Base-by-base conservation (phyloP, 2,113 vertebrate genomes). In the Lepisosteus oculatus region DNA sequence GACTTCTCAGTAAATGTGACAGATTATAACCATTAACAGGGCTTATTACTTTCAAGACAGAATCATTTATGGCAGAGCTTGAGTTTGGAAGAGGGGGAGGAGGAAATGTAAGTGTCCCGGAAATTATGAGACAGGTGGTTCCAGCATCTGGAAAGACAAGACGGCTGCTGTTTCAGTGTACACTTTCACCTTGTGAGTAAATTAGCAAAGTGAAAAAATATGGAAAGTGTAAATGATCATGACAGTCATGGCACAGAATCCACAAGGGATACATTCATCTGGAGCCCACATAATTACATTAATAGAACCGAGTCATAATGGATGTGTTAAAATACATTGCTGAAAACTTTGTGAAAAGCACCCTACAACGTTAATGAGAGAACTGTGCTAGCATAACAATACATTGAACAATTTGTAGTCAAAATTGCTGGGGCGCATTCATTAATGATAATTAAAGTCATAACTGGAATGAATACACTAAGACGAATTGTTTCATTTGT, bases 201-300 rank as follows among this genome's bases (percentile, higher is more conserved):
- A 89, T 90, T 90, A 89, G 86, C 84, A 90, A 86, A 86, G 85
- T 85, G 85, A 85, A 84, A 85, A 89, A 91, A 89, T 87, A 90
- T 90, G 82, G 86, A 80, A 55, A 80, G 84, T 84, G 83, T 89
- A 89, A 91, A 90, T 80, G 86, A 88, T 89, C 81, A 80, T 89
- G 88, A 89, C 88, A 88, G 82, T 87, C 83, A 83, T 82, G 76
- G 80, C 42, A 56, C n/a, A 14, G 47, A 69, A 55, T 45, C 44
- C 45, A 56, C 67, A 12, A 51, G 68, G 61, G 72, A 64, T n/a
- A 63, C 45, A 41, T 61, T 73, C 72, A 68, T 68, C 59, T 51
- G 4, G 0, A 73, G 72, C 12, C n/a, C 14, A 9, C 59, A 41
- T 73, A 59, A 73, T 68, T 62, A 45, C 45, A 51, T 62, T 68